Conservation (phyloP, 2,113 vertebrate genomes). For the Stercorarius parasiticus region DNA sequence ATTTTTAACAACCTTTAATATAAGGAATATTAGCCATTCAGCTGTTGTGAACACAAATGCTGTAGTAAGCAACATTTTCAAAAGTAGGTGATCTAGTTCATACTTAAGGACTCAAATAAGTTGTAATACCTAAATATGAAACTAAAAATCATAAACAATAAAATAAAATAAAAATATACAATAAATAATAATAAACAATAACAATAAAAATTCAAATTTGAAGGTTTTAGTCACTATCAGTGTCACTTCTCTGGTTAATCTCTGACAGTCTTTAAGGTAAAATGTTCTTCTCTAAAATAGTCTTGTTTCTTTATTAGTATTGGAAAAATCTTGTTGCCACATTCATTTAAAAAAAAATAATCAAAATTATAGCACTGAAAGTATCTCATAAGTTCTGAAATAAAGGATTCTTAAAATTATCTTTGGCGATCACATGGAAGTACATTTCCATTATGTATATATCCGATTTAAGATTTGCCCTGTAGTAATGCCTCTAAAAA, state of each 20-base stretch:
- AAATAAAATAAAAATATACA: too few species aligned
- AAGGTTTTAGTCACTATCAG: neutral
- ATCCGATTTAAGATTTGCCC: neutral
- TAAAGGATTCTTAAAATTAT: neutral
- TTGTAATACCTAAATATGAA: neutral
- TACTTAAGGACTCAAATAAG: neutral
- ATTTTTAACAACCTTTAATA: neutral
- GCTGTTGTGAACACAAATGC: neutral
- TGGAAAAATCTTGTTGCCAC: neutral
- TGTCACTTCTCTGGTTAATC: neutral
- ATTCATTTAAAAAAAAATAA: neutral
- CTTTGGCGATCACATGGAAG: neutral
- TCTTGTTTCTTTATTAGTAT: neutral
- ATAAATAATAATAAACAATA: neutral
- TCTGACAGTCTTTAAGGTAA: neutral
- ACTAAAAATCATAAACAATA: neutral
- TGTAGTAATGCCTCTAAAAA: neutral
- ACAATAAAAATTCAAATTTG: neutral
- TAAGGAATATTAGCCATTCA: neutral
- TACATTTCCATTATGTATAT: neutral
- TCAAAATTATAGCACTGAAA: neutral
- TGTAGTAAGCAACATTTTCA: neutral
- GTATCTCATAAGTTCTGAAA: neutral
- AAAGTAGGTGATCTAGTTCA: neutral
- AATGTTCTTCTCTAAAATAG: neutral